Evolutionary conservation across 2,797 vertebrate genomes (phyloP).

Genomic region (Scyliorhinus canicula): DNA sequence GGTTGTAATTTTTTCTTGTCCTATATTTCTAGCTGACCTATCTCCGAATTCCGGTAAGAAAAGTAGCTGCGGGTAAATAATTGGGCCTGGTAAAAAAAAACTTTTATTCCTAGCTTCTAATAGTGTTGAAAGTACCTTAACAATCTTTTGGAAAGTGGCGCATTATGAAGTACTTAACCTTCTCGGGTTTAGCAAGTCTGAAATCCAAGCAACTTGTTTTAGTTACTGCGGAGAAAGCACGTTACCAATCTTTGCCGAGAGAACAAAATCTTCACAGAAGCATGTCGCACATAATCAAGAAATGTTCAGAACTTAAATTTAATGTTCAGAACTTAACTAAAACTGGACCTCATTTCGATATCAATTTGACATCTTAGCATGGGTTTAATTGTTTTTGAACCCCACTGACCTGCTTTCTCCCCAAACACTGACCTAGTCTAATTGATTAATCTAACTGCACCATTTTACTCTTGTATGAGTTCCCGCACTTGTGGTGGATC

Average conservation of each 20-base stretch:
- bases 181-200: neutral
- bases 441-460: neutral
- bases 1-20: constrained; percentile 39
- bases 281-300: neutral
- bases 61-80: constrained; percentile 19
- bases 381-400: neutral
- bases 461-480: neutral
- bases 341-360: neutral
- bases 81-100: neutral
- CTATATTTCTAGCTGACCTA: constrained; percentile 39
- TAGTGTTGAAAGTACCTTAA: neutral
- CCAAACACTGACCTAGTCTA: neutral
- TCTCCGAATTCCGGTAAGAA: constrained; percentile 37
- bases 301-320: neutral
- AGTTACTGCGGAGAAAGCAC: neutral
- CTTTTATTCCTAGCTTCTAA: neutral
- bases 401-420: constrained; percentile 2
- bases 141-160: too few relatives aligned
- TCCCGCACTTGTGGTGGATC: neutral
- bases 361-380: neutral
- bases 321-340: neutral
- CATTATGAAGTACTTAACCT: neutral
- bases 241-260: neutral
- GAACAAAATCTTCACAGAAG: neutral
- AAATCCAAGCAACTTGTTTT: neutral